Evolutionary conservation across 2,797 vertebrate species (phyloP).

Genomic region (Clangula hyemalis): DNA sequence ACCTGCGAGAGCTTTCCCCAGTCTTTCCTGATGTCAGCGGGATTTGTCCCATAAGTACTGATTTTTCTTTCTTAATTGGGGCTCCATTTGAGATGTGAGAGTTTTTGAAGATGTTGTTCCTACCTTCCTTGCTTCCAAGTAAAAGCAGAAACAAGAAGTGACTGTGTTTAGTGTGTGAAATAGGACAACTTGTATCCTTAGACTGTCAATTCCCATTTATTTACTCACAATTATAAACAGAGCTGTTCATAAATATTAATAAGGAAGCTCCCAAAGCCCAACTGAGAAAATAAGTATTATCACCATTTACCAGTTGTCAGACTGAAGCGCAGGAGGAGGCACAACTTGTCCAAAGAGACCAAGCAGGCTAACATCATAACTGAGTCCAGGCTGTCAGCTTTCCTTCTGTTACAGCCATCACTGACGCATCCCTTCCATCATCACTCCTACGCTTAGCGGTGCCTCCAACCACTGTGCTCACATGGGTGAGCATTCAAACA

Average conservation of each 20-base stretch:
- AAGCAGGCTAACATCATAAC: background rate
- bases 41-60: background rate
- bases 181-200: background rate
- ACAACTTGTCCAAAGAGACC: background rate
- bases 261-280: slow-evolving; percentile 5
- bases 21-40: background rate
- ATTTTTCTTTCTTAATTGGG: background rate
- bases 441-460: background rate
- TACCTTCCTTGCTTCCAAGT: background rate
- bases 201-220: slow-evolving; percentile 15
- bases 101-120: background rate
- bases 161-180: background rate
- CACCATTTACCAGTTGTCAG: background rate
- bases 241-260: slow-evolving; percentile 43
- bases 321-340: background rate
- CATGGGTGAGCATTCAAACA: background rate
- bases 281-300: slow-evolving; percentile 41
- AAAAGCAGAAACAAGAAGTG: background rate
- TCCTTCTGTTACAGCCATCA: background rate
- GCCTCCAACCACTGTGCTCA: background rate
- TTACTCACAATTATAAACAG: slow-evolving; percentile 26
- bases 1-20: background rate
- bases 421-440: background rate
- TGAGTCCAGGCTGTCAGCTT: background rate
- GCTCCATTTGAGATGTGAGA: background rate